phyloP scores from a whole-genome alignment of 2,888 invertebrate genomes.

The Tiliacea citrago region DNA sequence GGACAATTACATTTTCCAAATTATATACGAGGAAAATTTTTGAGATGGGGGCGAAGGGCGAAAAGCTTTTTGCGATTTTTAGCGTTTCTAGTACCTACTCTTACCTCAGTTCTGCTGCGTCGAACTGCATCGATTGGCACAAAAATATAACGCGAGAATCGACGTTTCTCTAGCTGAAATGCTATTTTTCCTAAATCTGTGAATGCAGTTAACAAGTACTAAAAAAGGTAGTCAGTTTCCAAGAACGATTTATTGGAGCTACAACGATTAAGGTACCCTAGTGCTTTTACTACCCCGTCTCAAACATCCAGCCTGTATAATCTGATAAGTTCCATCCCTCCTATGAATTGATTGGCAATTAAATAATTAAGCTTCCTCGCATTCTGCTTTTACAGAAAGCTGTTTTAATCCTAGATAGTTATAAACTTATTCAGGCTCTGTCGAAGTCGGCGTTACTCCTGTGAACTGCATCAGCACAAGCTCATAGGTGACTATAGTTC shows the following conservation, averaged over 20 bases:
- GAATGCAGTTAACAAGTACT: background rate
- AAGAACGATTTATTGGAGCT: background rate
- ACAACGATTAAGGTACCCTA: background rate
- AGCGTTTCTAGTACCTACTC: background rate
- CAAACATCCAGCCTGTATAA: background rate
- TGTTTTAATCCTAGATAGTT: background rate
- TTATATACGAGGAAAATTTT: background rate
- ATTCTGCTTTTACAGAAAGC: too few species aligned
- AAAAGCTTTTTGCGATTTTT: background rate
- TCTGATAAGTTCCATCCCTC: background rate
- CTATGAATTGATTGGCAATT: background rate
- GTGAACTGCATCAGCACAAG: conserved; percentile 87
- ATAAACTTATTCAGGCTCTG: conserved; percentile 2
- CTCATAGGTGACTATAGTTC: conserved; percentile 76
- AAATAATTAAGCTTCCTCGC: background rate
- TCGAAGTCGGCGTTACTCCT: conserved; percentile 66
- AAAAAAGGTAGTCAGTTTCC: background rate
- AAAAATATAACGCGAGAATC: background rate
- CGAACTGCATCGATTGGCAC: background rate
- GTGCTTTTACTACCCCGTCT: background rate
- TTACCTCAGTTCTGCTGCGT: too few species aligned
- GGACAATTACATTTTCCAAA: background rate
- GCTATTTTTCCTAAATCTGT: background rate
- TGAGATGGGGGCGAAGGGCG: background rate
- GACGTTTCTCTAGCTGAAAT: background rate